phyloP scores from a whole-genome alignment of 1,140 invertebrate species.

The Idris sp. region DNA sequence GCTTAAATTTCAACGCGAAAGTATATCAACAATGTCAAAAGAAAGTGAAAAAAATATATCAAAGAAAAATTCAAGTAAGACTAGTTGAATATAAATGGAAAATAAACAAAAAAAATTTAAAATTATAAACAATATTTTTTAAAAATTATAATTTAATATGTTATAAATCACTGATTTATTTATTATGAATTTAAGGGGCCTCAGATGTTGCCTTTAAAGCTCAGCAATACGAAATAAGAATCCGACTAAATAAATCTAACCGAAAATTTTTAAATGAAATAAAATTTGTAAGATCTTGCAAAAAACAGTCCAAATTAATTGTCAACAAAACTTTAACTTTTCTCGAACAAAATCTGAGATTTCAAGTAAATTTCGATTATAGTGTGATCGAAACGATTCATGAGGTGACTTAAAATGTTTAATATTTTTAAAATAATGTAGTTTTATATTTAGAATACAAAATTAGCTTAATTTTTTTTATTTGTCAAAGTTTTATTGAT shows the following conservation, averaged over 20 bases:
- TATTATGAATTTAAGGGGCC: too few relatives aligned
- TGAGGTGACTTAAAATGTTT: slow-evolving; percentile 75
- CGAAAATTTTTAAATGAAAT: slow-evolving; percentile 5
- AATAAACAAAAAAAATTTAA: too few relatives aligned
- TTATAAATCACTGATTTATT: too few relatives aligned
- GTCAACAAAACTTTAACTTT: slow-evolving; percentile 81
- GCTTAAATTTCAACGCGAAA: slow-evolving; percentile 2
- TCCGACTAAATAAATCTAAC: not conserved
- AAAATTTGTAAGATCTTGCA: not conserved
- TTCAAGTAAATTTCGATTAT: slow-evolving; percentile 82
- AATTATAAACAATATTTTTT: too few relatives aligned
- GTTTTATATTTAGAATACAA: too few relatives aligned
- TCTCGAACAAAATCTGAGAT: slow-evolving; percentile 82
- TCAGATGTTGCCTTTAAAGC: not conserved
- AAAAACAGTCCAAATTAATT: slow-evolving; percentile 75
- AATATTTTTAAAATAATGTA: not conserved
- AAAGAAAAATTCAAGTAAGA: slow-evolving; percentile 25
- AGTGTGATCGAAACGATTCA: slow-evolving; percentile 85
- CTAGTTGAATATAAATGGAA: not conserved
- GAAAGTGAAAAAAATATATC: not conserved
- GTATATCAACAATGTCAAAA: not conserved
- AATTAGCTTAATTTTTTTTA: too few relatives aligned
- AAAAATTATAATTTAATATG: too few relatives aligned
- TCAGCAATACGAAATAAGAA: not conserved
- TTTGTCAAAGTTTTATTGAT: too few relatives aligned